Percentiles rank a stretch among this genome's conserved stretches.
These are phyloP conservation scores for Harpagoxenus sublaevis DNA, from an alignment of 2,888 invertebrate genomes.

Conservation along the genomic window DNA sequence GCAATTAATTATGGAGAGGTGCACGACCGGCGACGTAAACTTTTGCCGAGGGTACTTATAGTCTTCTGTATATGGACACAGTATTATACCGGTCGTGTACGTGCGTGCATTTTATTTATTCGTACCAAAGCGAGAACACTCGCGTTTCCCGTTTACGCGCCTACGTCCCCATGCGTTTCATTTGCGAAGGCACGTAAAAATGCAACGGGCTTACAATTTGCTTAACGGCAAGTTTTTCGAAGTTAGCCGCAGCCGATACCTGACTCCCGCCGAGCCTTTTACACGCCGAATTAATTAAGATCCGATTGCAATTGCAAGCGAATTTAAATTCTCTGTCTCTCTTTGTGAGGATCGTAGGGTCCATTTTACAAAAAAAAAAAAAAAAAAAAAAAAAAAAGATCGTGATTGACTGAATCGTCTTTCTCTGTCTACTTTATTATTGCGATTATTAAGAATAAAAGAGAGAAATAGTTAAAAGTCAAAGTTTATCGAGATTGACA, in stretches of 20 bases:
- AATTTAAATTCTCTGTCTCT: neutral
- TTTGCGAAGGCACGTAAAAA: constrained; percentile 12
- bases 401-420: neutral
- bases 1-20: constrained; percentile 25
- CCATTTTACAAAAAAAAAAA: neutral
- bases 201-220: constrained; percentile 30
- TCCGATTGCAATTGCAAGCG: neutral
- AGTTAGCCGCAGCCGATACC: neutral
- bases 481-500: neutral
- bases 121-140: constrained; percentile 8
- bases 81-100: constrained; percentile 51
- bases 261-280: constrained; percentile 7
- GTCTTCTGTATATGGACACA: constrained; percentile 49
- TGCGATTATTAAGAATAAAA: neutral
- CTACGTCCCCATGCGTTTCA: neutral
- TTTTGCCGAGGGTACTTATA: constrained; percentile 43
- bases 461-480: constrained; percentile 1
- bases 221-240: constrained; percentile 21
- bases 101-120: constrained; percentile 47
- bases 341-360: neutral
- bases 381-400: neutral
- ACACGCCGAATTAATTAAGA: constrained; percentile 14
- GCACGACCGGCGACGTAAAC: neutral
- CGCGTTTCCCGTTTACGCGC: constrained; percentile 13
- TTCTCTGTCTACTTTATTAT: neutral